Evolutionary conservation across 2,888 invertebrate genomes (phyloP), one percentile per base, ranked within the genome.

Genomic region (Oxystoma pomonae): DNA sequence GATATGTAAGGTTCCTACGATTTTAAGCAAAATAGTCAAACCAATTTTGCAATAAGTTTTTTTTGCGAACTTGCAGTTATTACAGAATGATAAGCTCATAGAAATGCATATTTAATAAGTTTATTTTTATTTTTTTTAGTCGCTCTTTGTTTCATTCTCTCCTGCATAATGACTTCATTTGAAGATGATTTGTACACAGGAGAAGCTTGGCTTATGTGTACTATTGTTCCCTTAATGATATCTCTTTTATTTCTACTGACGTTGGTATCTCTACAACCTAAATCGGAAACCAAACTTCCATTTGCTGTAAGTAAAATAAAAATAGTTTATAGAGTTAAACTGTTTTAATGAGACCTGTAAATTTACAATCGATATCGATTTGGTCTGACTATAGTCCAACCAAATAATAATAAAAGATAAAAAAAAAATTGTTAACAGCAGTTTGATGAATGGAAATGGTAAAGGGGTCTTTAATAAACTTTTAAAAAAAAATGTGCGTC

Each of bases 181-280:
- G 77, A 77, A 68, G 72, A 76, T 18, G 69, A 77, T 60, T 69
- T 83, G n/a, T 69, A 78, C 62, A 67, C 75, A 1, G 81, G 80
- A 0, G 80, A 78, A 57, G 55, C 72, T 61, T 70, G 81, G 76
- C 67, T 81, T 0, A 57, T 76, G 1, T 65, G 71, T 51, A 75
- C 83, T 0, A 78, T 83, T 1, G 64, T 66, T 1, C 61, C 78
- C 12, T 71, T 78, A 16, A 68, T 67, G 2, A 35, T 71, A 1
- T 61, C 78, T 16, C 66, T 78, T 2, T 16, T 85, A 1, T 52
- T 76, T 20, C 82, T 86, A 2, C 77, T 89, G 1, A 74, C 78
- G 19, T 78, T 82, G 12, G 84, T 90, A 18, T 83, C 84, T 0
- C 75, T 83, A 0, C 90, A 90, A 71, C 90, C 90, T 0, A 84